Evolutionary conservation across 2,113 vertebrate species (phyloP).

Genomic region (Ammodramus savannarum): DNA sequence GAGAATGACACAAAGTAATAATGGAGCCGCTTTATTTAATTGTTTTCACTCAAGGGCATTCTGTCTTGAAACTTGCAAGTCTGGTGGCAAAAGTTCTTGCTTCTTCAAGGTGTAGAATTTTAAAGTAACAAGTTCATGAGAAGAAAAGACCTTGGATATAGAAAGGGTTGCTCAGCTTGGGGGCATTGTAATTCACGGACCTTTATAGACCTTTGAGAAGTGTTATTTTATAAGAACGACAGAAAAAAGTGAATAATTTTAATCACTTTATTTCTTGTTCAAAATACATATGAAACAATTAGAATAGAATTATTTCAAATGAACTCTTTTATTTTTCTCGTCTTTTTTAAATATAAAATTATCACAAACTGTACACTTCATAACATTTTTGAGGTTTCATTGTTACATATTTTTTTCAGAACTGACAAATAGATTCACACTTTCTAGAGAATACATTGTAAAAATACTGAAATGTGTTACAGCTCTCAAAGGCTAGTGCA

Average conservation of each 20-base stretch:
- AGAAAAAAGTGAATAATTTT: constrained; percentile 37
- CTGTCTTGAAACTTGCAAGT: neutral
- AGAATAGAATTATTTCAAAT: constrained; percentile 88
- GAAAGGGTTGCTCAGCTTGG: neutral
- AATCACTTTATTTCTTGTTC: constrained; percentile 83
- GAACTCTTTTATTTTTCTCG: constrained; percentile 75
- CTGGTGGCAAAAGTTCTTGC: neutral
- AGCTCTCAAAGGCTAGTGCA: constrained; percentile 75
- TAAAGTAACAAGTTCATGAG: neutral
- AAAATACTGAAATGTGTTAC: constrained; percentile 78
- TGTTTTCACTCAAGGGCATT: neutral
- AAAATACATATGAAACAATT: constrained; percentile 97
- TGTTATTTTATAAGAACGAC: neutral
- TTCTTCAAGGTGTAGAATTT: neutral
- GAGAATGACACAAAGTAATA: neutral
- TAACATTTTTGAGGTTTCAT: constrained; percentile 82
- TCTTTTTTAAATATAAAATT: constrained; percentile 91
- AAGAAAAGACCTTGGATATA: neutral
- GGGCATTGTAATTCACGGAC: neutral
- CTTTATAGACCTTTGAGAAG: neutral
- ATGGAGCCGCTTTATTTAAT: neutral
- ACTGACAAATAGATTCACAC: constrained; percentile 77
- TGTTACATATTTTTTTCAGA: constrained; percentile 76
- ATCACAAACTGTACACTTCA: constrained; percentile 96
- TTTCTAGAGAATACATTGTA: constrained; percentile 76